phyloP scores from a whole-genome alignment of 2,797 vertebrate species.

The Australoheros facetus region DNA sequence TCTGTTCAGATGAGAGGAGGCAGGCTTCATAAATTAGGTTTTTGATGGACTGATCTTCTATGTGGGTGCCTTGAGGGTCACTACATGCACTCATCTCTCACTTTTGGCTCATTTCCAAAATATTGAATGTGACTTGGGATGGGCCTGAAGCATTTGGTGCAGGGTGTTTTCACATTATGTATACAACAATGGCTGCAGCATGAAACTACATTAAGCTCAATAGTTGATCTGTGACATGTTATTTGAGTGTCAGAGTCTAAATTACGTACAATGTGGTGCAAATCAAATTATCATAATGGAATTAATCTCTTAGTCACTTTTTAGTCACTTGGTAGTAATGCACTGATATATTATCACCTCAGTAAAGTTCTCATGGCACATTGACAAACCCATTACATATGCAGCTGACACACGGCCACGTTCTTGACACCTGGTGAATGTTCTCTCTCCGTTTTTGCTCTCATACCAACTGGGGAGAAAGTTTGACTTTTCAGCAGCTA shows the following conservation, averaged over 20 bases:
- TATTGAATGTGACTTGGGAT: not conserved
- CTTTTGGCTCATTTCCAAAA: not conserved
- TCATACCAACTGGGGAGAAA: not conserved
- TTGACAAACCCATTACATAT: not conserved
- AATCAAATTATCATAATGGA: not conserved
- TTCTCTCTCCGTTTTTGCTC: not conserved
- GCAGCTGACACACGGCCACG: not conserved
- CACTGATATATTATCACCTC: not conserved
- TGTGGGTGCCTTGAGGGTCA: not conserved
- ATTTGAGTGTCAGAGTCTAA: not conserved
- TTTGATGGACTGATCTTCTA: conserved; percentile 22
- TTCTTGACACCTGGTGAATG: not conserved
- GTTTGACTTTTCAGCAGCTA: not conserved
- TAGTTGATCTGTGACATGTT: not conserved
- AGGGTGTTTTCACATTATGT: not conserved
- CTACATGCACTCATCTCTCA: conserved; percentile 10
- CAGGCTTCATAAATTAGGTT: conserved; percentile 33
- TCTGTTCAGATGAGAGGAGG: conserved; percentile 7
- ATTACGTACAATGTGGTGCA: not conserved
- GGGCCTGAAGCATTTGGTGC: not conserved
- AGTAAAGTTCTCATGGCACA: not conserved
- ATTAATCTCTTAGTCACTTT: not conserved
- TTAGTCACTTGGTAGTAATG: not conserved
- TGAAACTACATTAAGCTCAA: not conserved
- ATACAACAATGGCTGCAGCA: not conserved